Evolutionary conservation across 2,797 vertebrate species (phyloP), one percentile per base, ranked within the genome.

Genomic region (Chaunax sp.): DNA sequence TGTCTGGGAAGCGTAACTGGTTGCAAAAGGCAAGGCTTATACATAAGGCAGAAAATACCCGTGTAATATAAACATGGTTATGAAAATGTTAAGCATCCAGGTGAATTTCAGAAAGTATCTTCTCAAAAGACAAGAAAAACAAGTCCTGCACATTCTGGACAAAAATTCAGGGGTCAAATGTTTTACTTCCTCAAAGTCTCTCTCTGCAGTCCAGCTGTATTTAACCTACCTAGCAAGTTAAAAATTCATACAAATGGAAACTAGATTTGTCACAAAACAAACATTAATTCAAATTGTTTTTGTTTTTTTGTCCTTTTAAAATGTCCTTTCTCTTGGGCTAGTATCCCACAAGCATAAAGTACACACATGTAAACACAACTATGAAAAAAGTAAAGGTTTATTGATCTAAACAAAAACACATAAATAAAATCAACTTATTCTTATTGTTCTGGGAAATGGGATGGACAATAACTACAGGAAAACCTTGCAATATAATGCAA

Each of bases 241-340:
- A 75, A 76, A 82, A 80, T 55, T 35, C 15, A 73, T 43, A 70
- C 49, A 69, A 70, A 54, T 26, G n/a, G 41, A 70, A 66, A 62
- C 49, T 30, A 43, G 16, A 41, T 62, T 41, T 56, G 33, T 57
- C 47, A 33, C 14, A 62, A 77, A 59, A 63, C 41, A 72, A n/a
- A n/a, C n/a, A n/a, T n/a, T n/a, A n/a, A n/a, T n/a, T n/a, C 16
- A 64, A 33, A 38, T 37, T 46, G 25, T 45, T 69, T 43, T 54
- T 19, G n/a, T n/a, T n/a, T n/a, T n/a, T n/a, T n/a, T n/a, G n/a
- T 52, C 63, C 28, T 41, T 51, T 50, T 14, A 57, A 40, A 5
- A 22, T 30, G 33, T 30, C 0, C 28, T 55, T 37, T 52, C 30
- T 64, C 49, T 76, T 56, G 62, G 40, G 52, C 10, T 22, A 19